Base-by-base conservation (phyloP, 1,140 invertebrate genomes). In the Periplaneta americana region DNA sequence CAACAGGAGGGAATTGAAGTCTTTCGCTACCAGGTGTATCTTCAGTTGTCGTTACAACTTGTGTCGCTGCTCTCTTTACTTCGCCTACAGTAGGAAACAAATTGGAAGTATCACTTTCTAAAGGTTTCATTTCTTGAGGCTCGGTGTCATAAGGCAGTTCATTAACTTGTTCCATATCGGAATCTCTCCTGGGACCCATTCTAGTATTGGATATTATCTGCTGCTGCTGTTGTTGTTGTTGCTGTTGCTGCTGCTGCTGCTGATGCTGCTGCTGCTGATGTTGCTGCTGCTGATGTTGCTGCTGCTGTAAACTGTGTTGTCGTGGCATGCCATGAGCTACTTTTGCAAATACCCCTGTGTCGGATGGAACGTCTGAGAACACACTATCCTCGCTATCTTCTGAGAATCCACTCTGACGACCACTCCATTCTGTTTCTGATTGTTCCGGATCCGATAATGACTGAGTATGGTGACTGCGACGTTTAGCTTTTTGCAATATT, bases 371-470 rank as follows among this genome's bases (percentile, higher is more conserved):
- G 84, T 93, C 93, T 11, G 93, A 94, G 87, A 93, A 92, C 2
- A 93, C 90, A 85, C 92, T 93, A 81, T 93, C 93, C 85, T 85
- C 85, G 81, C 93, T 93, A 84, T 94, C 93, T 87, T 94, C 93
- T 3, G 92, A 94, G 31, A 75, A 78, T 13, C 81, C 80, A 22
- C 77, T 83, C 34, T 35, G 35, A 22, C 79, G 75, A 13, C 85
- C 83, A 32, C 91, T 92, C 93, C 93, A 94, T 85, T 95, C 94
- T 33, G 92, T 92, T 87, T 95, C 94, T 0, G 94, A 95, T 74
- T 94, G 93, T 87, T 95, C 94, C 6, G 93, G 93, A 87, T 95
- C 94, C 11, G 94, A 95, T 35, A 94, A 84, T 0, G 92, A 94
- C 83, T 91, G 92, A 22, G 88, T 87, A 5, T 88, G 88, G 35